A percentile compares a stretch with the other conserved stretches of the same genome.
These are phyloP conservation scores for Tinea semifulvella DNA, from an alignment of 2,888 invertebrate species.

Conservation along the genomic window DNA sequence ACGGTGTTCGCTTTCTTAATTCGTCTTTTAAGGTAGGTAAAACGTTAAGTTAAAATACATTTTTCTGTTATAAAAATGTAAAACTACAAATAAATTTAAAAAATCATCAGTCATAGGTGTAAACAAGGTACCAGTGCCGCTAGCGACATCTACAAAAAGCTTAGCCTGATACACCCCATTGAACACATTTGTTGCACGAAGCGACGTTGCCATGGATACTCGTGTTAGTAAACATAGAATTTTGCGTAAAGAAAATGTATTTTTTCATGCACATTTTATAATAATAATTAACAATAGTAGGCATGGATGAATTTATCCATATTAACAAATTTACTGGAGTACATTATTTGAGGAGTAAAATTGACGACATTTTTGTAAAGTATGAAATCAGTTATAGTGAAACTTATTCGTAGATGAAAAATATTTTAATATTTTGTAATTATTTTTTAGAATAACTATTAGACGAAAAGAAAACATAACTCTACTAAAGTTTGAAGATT, in stretches of 20 bases:
- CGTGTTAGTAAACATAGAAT: slow-evolving; percentile 2
- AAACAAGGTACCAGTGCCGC: no score
- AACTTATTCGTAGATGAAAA: background rate
- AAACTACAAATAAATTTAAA: no score
- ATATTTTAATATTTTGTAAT: background rate
- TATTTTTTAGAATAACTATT: slow-evolving; percentile 37
- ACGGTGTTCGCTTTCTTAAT: no score
- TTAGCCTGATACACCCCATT: no score
- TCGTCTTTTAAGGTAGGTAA: no score
- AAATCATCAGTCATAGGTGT: no score
- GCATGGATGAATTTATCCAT: slow-evolving; percentile 43
- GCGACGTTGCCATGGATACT: slow-evolving; percentile 1
- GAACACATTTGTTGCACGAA: no score
- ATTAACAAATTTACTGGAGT: slow-evolving; percentile 50
- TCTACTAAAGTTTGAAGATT: slow-evolving; percentile 49
- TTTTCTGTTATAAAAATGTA: no score
- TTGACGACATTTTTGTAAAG: slow-evolving; percentile 61
- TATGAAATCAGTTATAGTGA: slow-evolving; percentile 28
- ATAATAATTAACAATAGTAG: no score
- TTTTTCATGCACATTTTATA: no score
- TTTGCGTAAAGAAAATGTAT: background rate
- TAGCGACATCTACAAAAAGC: no score
- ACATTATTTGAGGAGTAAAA: slow-evolving; percentile 58
- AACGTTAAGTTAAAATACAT: no score
- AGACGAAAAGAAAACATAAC: slow-evolving; percentile 39